A percentile compares a stretch with the other conserved stretches of the same genome.
phyloP scores from a whole-genome alignment of 1,140 invertebrate genomes.

The Choristoneura fumiferana region DNA sequence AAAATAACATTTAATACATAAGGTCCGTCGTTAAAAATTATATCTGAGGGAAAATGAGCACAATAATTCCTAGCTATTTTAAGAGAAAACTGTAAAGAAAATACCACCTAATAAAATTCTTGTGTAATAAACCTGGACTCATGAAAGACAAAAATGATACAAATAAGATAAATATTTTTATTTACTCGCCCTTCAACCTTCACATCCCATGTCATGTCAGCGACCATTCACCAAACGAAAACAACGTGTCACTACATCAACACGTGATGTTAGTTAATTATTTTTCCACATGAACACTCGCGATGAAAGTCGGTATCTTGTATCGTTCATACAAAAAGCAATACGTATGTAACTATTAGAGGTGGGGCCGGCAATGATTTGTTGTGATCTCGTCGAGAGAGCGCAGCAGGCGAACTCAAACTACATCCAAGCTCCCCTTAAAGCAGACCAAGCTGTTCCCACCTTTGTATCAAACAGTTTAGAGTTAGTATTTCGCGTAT shows the following conservation, averaged over 20 bases:
- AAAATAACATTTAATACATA: no score
- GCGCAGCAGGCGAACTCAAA: constrained; percentile 69
- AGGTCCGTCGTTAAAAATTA: no score
- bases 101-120: no score
- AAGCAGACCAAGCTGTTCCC: constrained; percentile 32
- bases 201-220: constrained; percentile 1
- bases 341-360: constrained; percentile 57
- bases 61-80: no score
- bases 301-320: constrained; percentile 13
- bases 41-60: no score
- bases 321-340: constrained; percentile 12
- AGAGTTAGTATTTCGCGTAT: constrained; percentile 45
- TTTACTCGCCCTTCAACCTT: no score
- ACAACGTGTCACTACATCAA: constrained; percentile 14
- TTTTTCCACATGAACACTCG: constrained; percentile 13
- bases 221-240: not conserved
- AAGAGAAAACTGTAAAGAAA: no score
- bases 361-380: constrained; percentile 72
- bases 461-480: constrained; percentile 33
- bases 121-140: no score
- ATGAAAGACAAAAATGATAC: no score
- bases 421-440: constrained; percentile 51
- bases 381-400: constrained; percentile 69
- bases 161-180: no score
- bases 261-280: constrained; percentile 11